These are phyloP conservation scores for Ophion costatus DNA, from an alignment of 2,888 invertebrate genomes.

Conservation along the genomic window DNA sequence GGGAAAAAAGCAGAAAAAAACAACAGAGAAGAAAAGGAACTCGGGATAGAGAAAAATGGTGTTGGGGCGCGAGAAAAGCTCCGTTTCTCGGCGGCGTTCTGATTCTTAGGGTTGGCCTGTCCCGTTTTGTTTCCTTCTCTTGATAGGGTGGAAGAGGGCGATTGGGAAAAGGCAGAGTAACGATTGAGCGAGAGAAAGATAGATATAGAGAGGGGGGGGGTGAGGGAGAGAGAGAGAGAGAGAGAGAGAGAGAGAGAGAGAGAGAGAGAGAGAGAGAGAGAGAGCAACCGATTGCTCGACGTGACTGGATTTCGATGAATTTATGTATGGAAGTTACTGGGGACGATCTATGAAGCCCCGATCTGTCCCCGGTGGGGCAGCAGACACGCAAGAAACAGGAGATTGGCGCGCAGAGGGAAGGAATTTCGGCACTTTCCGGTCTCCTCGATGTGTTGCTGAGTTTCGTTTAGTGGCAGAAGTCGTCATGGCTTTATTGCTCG, in stretches of 20 bases:
- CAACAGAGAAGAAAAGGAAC: background rate
- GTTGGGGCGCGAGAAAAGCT: background rate
- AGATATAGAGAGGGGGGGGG: background rate
- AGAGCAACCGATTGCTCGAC: slow-evolving; percentile 60
- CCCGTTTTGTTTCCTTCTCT: slow-evolving; percentile 27
- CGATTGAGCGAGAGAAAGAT: background rate
- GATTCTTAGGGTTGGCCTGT: slow-evolving; percentile 5
- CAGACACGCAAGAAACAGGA: slow-evolving; percentile 23
- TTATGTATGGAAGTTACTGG: slow-evolving; percentile 60
- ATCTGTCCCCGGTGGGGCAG: background rate
- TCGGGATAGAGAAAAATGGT: slow-evolving; percentile 24
- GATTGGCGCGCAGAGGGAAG: slow-evolving; percentile 15
- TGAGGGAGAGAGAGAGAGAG: slow-evolving; percentile 2
- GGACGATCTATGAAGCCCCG: slow-evolving; percentile 19
- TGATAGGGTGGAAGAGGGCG: slow-evolving; percentile 17
- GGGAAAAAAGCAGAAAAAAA: slow-evolving; percentile 5
- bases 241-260: background rate
- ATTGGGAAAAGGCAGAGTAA: background rate
- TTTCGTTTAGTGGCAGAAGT: slow-evolving; percentile 30
- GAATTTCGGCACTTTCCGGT: slow-evolving; percentile 48
- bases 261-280: slow-evolving; percentile 4
- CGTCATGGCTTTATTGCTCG: slow-evolving; percentile 57
- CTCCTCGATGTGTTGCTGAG: slow-evolving; percentile 33
- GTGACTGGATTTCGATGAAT: slow-evolving; percentile 66
- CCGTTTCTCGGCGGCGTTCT: slow-evolving; percentile 11